phyloP scores from a whole-genome alignment of 1,140 invertebrate genomes.

The Chlorops oryzae region DNA sequence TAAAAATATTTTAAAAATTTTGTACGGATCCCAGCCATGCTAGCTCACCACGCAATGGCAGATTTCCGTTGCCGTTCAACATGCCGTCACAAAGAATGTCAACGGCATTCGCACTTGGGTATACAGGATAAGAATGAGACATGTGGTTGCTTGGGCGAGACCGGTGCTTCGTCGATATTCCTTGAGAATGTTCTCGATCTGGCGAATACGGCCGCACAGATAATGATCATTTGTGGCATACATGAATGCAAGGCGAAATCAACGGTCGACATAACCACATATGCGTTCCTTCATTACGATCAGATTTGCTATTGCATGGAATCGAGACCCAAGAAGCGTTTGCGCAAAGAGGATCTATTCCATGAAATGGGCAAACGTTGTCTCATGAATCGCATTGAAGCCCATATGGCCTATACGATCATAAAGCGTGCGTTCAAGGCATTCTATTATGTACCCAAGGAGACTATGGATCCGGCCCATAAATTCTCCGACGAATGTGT shows the following conservation, averaged over 20 bases:
- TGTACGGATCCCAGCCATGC: no score
- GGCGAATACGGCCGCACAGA: constrained; percentile 34
- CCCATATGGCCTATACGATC: constrained; percentile 37
- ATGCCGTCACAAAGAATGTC: constrained; percentile 40
- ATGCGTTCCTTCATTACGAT: constrained; percentile 42
- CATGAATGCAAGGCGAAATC: constrained; percentile 44
- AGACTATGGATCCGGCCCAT: constrained; percentile 32
- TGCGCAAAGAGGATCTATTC: constrained; percentile 41
- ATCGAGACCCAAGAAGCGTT: constrained; percentile 34
- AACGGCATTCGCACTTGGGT: constrained; percentile 33
- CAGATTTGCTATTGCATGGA: constrained; percentile 43
- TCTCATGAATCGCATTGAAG: constrained; percentile 43
- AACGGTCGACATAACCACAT: constrained; percentile 37
- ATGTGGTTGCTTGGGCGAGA: constrained; percentile 36
- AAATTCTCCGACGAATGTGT: constrained; percentile 40
- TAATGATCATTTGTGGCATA: constrained; percentile 43
- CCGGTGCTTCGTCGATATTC: constrained; percentile 42
- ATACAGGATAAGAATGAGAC: constrained; percentile 37
- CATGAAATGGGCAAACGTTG: constrained; percentile 42
- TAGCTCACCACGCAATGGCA: constrained; percentile 39
- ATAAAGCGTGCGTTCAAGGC: constrained; percentile 43
- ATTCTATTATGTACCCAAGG: constrained; percentile 39
- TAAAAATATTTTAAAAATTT: no score
- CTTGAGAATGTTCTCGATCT: constrained; percentile 39
- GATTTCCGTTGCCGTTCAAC: constrained; percentile 39